Percentiles rank a stretch among this genome's conserved stretches.
These are phyloP conservation scores for Eumeta japonica DNA, from an alignment of 1,140 invertebrate genomes.

Conservation along the genomic window DNA sequence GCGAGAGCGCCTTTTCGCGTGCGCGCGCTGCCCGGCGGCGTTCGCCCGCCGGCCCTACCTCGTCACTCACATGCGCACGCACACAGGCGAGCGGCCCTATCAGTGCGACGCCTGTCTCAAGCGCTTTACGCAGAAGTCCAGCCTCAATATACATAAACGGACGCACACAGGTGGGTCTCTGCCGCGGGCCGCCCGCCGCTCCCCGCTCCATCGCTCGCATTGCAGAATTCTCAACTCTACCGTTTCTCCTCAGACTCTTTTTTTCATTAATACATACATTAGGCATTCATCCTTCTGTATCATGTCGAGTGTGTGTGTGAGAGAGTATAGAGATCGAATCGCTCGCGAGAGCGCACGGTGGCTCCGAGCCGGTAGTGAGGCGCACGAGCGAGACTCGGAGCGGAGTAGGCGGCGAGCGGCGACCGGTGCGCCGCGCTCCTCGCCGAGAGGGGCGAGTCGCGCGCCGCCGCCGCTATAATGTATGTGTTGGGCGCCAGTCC, in stretches of 20 bases:
- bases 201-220: conserved; percentile 24
- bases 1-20: conserved; percentile 63
- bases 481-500: conserved; percentile 56
- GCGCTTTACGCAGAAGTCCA: conserved; percentile 70
- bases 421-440: conserved; percentile 39
- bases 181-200: conserved; percentile 44
- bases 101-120: conserved; percentile 69
- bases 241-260: conserved; percentile 33
- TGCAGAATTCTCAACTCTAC: conserved; percentile 16
- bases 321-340: not conserved
- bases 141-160: conserved; percentile 73
- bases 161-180: conserved; percentile 66
- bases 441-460: conserved; percentile 43
- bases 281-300: not conserved
- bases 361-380: not conserved
- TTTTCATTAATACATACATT: too few species aligned
- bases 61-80: conserved; percentile 74
- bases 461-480: conserved; percentile 49
- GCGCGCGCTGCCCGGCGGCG: conserved; percentile 67
- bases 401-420: conserved; percentile 46
- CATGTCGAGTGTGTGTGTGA: not conserved
- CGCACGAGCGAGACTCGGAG: conserved; percentile 25
- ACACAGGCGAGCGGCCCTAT: conserved; percentile 72
- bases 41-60: conserved; percentile 67
- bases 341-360: not conserved